phyloP scores from a whole-genome alignment of 1,140 invertebrate genomes.

The Aphaenogaster floridana region DNA sequence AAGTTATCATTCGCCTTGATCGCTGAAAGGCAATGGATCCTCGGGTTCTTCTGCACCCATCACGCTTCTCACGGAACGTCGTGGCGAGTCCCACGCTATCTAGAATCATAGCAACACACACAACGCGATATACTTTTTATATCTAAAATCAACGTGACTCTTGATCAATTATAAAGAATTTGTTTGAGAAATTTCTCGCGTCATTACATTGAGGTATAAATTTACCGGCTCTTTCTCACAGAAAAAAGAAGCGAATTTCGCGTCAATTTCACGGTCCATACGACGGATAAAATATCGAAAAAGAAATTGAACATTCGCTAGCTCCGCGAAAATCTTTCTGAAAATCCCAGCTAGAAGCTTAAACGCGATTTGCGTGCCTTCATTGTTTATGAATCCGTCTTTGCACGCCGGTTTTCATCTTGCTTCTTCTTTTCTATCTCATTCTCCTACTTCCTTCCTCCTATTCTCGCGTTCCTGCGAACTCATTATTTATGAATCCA shows the following conservation, averaged over 20 bases:
- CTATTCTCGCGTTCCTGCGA: slow-evolving; percentile 37
- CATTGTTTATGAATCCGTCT: slow-evolving; percentile 76
- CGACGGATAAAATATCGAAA: slow-evolving; percentile 46
- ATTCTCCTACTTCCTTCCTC: slow-evolving; percentile 5
- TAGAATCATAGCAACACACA: background rate
- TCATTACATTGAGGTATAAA: background rate
- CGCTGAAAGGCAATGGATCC: slow-evolving; percentile 4
- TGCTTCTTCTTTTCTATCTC: background rate
- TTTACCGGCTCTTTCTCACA: slow-evolving; percentile 45
- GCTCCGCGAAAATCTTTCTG: background rate
- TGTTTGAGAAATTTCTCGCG: background rate
- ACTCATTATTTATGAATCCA: slow-evolving; percentile 80
- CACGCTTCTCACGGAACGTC: slow-evolving; percentile 7
- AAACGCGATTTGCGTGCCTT: slow-evolving; percentile 70
- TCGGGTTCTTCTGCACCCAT: background rate
- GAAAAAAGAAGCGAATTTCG: slow-evolving; percentile 49
- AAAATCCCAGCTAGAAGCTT: background rate
- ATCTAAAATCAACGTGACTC: slow-evolving; percentile 6
- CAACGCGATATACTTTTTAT: background rate
- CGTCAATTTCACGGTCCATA: slow-evolving; percentile 37
- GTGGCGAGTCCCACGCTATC: background rate
- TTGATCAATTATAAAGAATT: background rate
- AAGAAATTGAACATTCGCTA: slow-evolving; percentile 17
- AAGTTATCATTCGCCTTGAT: slow-evolving; percentile 32
- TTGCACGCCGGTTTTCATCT: slow-evolving; percentile 22